phyloP scores from a whole-genome alignment of 2,113 vertebrate species.

The Cephalopholis sonnerati region DNA sequence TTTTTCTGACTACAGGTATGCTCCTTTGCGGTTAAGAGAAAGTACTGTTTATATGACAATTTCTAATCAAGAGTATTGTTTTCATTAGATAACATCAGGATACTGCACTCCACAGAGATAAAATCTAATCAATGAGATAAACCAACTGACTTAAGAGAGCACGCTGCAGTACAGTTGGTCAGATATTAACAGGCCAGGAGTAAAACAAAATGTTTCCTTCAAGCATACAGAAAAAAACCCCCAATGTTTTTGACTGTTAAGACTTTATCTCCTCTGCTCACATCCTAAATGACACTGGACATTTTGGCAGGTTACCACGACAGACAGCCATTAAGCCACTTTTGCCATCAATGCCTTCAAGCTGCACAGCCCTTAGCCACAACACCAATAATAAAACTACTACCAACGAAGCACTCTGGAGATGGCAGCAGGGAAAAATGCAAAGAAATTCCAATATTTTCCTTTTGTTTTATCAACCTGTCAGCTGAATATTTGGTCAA shows the following conservation, averaged over 20 bases:
- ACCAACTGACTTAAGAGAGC: background rate
- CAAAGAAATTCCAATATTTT: background rate
- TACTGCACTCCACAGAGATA: too few relatives aligned
- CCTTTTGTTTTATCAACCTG: background rate
- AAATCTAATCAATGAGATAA: too few relatives aligned
- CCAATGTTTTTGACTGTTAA: background rate
- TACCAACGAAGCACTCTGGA: too few relatives aligned
- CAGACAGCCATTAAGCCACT: slow-evolving; percentile 12
- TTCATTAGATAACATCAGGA: too few relatives aligned
- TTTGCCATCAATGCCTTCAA: slow-evolving; percentile 11
- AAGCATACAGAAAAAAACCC: background rate
- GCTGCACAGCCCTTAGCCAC: background rate
- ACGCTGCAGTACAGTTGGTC: too few relatives aligned
- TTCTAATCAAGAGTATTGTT: background rate
- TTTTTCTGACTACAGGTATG: too few relatives aligned
- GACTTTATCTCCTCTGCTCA: background rate
- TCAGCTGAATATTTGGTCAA: background rate
- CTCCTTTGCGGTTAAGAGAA: background rate
- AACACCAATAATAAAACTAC: background rate
- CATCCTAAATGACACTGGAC: background rate
- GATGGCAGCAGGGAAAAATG: background rate
- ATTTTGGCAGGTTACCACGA: slow-evolving; percentile 21
- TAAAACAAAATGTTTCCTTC: background rate
- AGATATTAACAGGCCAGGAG: background rate
- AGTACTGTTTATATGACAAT: background rate